These are phyloP conservation scores for Sterna hirundo DNA, from an alignment of 2,113 vertebrate species.

Conservation along the genomic window DNA sequence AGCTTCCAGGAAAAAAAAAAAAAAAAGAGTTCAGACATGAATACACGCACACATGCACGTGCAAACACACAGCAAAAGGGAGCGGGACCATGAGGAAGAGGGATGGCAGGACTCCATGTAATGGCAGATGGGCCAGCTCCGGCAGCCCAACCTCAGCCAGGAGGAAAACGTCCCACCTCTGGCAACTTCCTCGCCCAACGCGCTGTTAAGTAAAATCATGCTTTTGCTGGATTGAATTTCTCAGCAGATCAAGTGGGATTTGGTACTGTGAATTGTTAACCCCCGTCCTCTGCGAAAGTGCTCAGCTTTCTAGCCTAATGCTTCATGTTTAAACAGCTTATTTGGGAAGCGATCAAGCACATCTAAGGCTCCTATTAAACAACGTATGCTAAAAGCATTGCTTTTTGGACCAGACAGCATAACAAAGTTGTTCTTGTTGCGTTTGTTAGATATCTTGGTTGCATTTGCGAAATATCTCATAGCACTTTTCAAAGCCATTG, in stretches of 20 bases:
- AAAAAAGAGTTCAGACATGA: background rate
- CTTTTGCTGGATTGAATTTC: background rate
- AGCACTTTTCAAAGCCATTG: background rate
- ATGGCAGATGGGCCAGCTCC: background rate
- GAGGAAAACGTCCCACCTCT: background rate
- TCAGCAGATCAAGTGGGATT: slow-evolving; percentile 22
- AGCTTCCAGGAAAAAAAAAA: background rate
- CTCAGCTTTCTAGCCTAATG: background rate
- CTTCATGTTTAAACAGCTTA: background rate
- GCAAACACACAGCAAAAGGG: background rate
- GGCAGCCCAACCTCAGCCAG: background rate
- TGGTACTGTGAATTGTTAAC: slow-evolving; percentile 10
- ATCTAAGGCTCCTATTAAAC: background rate
- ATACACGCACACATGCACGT: rapidly evolving
- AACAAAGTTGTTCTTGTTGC: background rate
- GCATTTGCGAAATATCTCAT: background rate
- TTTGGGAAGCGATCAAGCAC: background rate
- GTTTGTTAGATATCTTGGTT: background rate
- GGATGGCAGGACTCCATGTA: slow-evolving; percentile 28
- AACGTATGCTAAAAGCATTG: background rate
- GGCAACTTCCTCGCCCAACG: background rate
- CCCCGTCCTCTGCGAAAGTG: background rate
- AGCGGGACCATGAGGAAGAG: background rate
- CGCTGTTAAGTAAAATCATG: background rate
- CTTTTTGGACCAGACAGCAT: background rate